Percentiles rank a stretch among this genome's conserved stretches.
Conservation (phyloP, 2,797 vertebrate genomes). For the Melopsittacus undulatus region DNA sequence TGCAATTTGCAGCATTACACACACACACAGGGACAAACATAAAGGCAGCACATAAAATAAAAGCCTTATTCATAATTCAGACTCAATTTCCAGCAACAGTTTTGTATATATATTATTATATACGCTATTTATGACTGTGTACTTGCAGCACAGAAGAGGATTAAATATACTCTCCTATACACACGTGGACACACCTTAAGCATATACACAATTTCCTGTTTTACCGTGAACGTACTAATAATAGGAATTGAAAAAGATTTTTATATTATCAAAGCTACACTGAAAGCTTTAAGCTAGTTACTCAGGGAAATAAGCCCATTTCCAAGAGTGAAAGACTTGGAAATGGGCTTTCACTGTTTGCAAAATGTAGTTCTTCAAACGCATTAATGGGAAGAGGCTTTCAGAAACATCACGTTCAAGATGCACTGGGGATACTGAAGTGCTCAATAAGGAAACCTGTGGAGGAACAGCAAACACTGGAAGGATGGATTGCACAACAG, state of each 20-base stretch:
- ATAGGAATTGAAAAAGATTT: constrained; percentile 19
- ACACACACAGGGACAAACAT: not conserved
- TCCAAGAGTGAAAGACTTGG: not conserved
- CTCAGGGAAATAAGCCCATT: not conserved
- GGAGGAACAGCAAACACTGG: not conserved
- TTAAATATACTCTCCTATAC: not conserved
- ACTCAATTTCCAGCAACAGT: not conserved
- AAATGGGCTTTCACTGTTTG: not conserved
- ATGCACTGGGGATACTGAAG: not conserved
- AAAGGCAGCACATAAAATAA: not conserved
- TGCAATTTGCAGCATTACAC: not conserved
- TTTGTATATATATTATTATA: not conserved
- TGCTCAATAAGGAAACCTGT: not conserved
- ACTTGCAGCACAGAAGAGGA: not conserved
- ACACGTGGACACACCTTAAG: not conserved
- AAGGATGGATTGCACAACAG: not conserved
- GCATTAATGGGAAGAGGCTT: not conserved
- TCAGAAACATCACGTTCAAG: not conserved
- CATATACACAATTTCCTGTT: not conserved
- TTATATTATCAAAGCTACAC: not conserved
- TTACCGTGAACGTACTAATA: not conserved
- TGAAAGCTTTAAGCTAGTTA: not conserved
- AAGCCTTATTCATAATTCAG: constrained; percentile 16
- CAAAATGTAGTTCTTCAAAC: not conserved
- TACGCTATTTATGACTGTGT: not conserved